Evolutionary conservation across 92 coral and sea anemone species (phyloP), one percentile per base, ranked within the genome.

Genomic region (Palythoa grandiflora): DNA sequence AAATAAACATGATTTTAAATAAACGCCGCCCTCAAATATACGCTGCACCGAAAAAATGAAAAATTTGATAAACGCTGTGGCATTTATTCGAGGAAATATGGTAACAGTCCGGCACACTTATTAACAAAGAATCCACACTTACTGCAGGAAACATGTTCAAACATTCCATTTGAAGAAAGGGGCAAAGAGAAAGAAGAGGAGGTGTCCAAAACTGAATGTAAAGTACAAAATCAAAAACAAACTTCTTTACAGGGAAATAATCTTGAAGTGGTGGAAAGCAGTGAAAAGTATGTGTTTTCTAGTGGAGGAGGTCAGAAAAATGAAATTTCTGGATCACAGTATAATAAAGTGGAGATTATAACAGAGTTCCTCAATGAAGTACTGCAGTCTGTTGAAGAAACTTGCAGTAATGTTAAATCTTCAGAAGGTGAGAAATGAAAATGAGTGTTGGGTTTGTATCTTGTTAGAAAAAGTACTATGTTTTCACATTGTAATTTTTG

Each of bases 351-450:
- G 54, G 20, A 13, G 28, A 73, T 17, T n/a, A 28, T 80, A 1
- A 9, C 71, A 17, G 73, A 80, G 51, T 80, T 52, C 35, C 55
- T 80, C 1, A 16, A 47, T 65, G 86, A 48, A 17, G 44, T 28
- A 28, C 3, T 81, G 35, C 59, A 68, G 19, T 44, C 51, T 28
- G 40, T 66, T 63, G 50, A 44, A 68, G 75, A 47, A 14, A 71
- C 3, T 5, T 15, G 11, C 40, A 50, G 19, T 37, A 55, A 39
- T 19, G n/a, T 60, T n/a, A 61, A 63, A 5, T 8, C 3, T 4
- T 60, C 73, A 38, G 68, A 57, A 78, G 85, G 85, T 60, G 51
- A 39, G 38, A 38, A 80, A 76, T 3, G 10, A 2, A 16, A 15
- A 60, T 17, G 35, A 17, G 21, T 17, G 3, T 1, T 16, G 50